phyloP scores from a whole-genome alignment of 2,888 invertebrate species.

The Orthosia incerta region DNA sequence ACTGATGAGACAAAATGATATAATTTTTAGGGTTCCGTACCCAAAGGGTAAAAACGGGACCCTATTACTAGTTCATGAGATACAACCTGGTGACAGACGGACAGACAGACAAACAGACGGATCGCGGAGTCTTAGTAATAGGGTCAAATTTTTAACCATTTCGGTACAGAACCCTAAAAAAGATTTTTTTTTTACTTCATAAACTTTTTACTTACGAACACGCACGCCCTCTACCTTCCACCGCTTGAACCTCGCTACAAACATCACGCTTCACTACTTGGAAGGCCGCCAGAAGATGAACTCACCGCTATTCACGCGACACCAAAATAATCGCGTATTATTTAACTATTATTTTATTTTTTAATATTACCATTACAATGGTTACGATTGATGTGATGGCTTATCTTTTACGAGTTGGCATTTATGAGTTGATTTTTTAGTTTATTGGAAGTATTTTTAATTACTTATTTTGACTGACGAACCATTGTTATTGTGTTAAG shows the following conservation, averaged over 20 bases:
- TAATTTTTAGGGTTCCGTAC: too few relatives aligned
- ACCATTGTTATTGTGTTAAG: background rate
- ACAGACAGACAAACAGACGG: too few relatives aligned
- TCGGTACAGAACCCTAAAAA: too few relatives aligned
- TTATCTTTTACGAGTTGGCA: slow-evolving; percentile 8
- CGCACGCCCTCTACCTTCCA: slow-evolving; percentile 35
- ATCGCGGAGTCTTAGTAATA: too few relatives aligned
- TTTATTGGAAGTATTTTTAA: background rate
- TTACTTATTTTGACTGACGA: background rate
- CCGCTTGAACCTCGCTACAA: slow-evolving; percentile 18
- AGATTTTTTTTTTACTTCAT: too few relatives aligned
- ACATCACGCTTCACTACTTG: slow-evolving; percentile 49
- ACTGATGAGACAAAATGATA: too few relatives aligned
- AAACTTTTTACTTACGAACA: slow-evolving; percentile 4
- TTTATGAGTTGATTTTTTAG: slow-evolving; percentile 4
- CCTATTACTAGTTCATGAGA: too few relatives aligned
- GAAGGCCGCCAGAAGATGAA: slow-evolving; percentile 65
- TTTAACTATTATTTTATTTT: slow-evolving; percentile 14
- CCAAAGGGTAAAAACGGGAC: too few relatives aligned
- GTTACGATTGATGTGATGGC: slow-evolving; percentile 14
- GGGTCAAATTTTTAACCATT: too few relatives aligned
- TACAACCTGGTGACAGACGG: too few relatives aligned
- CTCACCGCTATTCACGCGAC: slow-evolving; percentile 55
- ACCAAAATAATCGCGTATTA: slow-evolving; percentile 54
- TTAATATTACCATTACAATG: slow-evolving; percentile 5